Percentiles rank a stretch among this genome's conserved stretches.
phyloP scores from a whole-genome alignment of 1,140 invertebrate genomes.

The Caenorhabditis inopinata region DNA sequence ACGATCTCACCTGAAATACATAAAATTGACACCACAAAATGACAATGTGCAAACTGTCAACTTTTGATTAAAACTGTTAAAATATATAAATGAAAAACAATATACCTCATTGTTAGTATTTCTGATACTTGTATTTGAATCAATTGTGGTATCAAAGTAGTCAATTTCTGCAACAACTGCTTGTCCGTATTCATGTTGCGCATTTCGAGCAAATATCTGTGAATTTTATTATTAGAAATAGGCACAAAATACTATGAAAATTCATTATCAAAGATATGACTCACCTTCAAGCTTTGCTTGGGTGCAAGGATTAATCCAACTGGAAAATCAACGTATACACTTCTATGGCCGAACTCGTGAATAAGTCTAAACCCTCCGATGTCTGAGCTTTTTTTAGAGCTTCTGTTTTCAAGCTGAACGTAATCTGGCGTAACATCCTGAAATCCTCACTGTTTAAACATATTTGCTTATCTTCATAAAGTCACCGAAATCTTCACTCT shows the following conservation, averaged over 20 bases:
- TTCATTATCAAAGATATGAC: too few relatives aligned
- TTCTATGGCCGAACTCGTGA: background rate
- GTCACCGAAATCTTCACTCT: constrained; percentile 18
- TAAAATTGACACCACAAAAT: background rate
- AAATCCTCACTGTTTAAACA: background rate
- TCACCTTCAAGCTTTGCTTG: constrained; percentile 20
- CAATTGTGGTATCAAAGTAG: constrained; percentile 2
- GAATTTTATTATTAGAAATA: too few relatives aligned
- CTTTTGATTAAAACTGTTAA: background rate
- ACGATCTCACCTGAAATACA: constrained; percentile 17
- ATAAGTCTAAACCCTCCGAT: background rate
- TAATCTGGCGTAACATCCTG: constrained; percentile 3
- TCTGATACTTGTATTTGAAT: background rate
- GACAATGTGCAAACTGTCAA: background rate
- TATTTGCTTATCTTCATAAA: background rate
- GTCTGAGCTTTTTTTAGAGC: background rate
- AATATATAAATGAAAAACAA: background rate
- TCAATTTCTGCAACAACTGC: constrained; percentile 13
- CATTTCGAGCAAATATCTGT: background rate
- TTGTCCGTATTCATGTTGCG: background rate
- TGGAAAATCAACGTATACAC: constrained; percentile 9
- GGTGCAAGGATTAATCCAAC: background rate
- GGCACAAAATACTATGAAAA: too few relatives aligned
- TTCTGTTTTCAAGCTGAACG: constrained; percentile 5
- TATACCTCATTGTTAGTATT: constrained; percentile 16